These are phyloP conservation scores for Columba guinea DNA, from an alignment of 2,797 vertebrate genomes.

Conservation along the genomic window DNA sequence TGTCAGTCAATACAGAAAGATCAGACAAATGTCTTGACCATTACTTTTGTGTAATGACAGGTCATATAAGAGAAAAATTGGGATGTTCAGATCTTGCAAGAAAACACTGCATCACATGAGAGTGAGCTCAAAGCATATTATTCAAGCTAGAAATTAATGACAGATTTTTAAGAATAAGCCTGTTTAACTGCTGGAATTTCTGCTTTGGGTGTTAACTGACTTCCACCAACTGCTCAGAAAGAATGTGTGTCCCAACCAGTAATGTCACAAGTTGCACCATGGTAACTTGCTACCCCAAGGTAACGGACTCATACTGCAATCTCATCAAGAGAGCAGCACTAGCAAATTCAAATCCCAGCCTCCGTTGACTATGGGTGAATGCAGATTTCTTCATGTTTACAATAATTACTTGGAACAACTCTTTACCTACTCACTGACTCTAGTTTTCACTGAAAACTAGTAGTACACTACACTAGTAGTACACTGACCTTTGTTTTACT, in stretches of 20 bases:
- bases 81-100: neutral
- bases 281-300: neutral
- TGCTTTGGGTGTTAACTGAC: neutral
- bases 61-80: neutral
- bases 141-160: neutral
- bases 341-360: neutral
- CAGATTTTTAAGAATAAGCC: neutral
- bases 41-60: neutral
- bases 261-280: neutral
- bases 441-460: neutral
- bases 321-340: neutral
- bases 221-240: neutral
- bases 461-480: too few species aligned
- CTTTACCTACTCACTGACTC: neutral
- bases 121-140: neutral
- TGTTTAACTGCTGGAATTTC: neutral
- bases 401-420: neutral
- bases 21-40: neutral
- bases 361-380: neutral
- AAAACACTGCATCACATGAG: neutral
- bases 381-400: neutral
- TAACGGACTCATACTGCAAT: neutral
- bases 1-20: neutral
- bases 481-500: neutral
- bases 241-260: fast-evolving